Base-by-base conservation (phyloP, 2,113 vertebrate genomes). In the Siphamia tubifer region DNA sequence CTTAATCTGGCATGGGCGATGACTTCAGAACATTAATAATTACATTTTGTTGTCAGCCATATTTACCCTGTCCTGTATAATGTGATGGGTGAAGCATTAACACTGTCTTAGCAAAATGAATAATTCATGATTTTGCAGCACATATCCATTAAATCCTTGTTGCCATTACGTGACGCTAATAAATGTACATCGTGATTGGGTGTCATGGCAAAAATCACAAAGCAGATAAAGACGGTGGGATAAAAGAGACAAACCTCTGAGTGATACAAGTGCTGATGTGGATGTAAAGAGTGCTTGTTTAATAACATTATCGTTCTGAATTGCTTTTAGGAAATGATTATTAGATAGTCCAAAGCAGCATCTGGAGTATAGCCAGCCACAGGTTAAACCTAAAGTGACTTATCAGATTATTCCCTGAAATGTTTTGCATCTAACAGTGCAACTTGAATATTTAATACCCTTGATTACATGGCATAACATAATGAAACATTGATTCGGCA, bases 41-140 rank as follows among this genome's bases (percentile, higher is more conserved):
- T 45, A 48, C 51, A 60, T 28, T 64, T 64, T 78, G 64, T 54
- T 72, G 52, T 73, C 71, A 75, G 61, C 63, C 62, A 35, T 52
- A 62, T 60, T 76, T 43, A 76, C 58, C 54, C 48, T 15, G 12
- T 39, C 56, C 57, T 56, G 57, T 75, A 72, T 68, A 67, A 63
- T 68, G 56, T 51, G 48, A 69, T 32, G 56, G 45, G 30, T 70
- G 57, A 82, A 53, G 70, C 61, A 77, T 80, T 66, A 71, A 57
- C 52, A 49, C 31, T n/a, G 56, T 42, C 55, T 75, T 31, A 24
- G 53, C 53, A 19, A 27, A 23, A 63, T 83, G 54, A 79, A 83
- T 84, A 65, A 83, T 89, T 76, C 72, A 88, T 74, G 56, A 44
- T 61, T 45, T 60, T 44, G 51, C 61, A 38, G 58, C 63, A 76